A percentile compares a stretch with the other conserved stretches of the same genome.
These are phyloP conservation scores for Macquaria ambigua DNA, from an alignment of 2,113 vertebrate species.

Conservation along the genomic window DNA sequence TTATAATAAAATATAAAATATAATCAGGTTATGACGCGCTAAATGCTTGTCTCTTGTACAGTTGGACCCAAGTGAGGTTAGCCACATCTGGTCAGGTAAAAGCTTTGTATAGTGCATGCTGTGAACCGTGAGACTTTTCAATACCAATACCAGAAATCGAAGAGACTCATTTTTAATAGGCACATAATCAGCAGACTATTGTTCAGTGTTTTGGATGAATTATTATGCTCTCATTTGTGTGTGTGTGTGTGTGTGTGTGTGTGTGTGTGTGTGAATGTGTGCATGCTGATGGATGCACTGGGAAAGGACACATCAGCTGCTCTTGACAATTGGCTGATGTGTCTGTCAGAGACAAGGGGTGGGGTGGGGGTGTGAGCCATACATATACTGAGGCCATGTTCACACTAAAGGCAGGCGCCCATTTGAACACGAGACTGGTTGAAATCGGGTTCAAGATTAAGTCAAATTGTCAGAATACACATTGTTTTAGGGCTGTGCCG, in stretches of 20 bases:
- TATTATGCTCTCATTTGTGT: background rate
- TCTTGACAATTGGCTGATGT: constrained; percentile 69
- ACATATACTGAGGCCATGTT: constrained; percentile 23
- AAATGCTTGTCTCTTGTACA: background rate
- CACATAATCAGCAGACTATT: background rate
- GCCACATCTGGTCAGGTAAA: background rate
- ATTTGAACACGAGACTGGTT: background rate
- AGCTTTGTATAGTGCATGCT: background rate
- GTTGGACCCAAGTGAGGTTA: background rate
- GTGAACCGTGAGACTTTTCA: background rate
- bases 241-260: constrained; percentile 16
- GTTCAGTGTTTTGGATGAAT: background rate
- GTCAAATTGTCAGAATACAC: background rate
- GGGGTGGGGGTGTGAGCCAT: background rate
- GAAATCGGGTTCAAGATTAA: background rate
- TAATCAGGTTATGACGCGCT: background rate
- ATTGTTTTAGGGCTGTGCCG: background rate
- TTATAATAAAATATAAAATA: too few species aligned
- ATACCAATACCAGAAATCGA: background rate
- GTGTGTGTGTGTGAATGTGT: constrained; percentile 5
- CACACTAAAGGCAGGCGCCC: background rate
- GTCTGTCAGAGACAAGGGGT: constrained; percentile 44
- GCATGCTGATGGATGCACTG: constrained; percentile 14
- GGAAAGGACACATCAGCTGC: constrained; percentile 61
- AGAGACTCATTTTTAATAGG: background rate